Base-by-base conservation (phyloP, 2,888 invertebrate genomes). In the Patella ulyssiponensis region DNA sequence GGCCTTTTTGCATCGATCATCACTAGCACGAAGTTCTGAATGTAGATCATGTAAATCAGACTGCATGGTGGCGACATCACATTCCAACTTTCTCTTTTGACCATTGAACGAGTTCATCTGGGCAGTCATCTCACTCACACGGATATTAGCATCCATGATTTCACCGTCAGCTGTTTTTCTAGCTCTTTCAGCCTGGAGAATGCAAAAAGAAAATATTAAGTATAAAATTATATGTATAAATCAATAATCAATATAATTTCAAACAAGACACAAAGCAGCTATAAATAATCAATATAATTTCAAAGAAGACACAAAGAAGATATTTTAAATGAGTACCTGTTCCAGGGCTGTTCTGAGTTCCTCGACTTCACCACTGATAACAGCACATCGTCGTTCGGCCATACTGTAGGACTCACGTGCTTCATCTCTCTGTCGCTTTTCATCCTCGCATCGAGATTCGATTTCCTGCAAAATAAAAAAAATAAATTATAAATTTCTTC, bases 31-130 rank as follows among this genome's bases (percentile, higher is more conserved):
- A 93, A 98, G 97, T 93, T 98, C 98, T 94, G 97, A 97, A 93
- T 98, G 94, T 91, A 98, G 95, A 93, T 98, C 98, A 93, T 98
- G 98, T 92, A 98, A 95, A 93, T 99, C 98, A 92, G 97, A 94
- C 94, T 98, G 98, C 92, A 98, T 95, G 88, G 98, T 98, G 93
- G 98, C 97, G 92, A 99, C 94, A 94, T 64, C 64, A 23, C 96
- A 96, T 93, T 99, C 98, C 93, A 99, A 94, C 94, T 99, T 98
- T 95, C 98, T 96, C 96, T 98, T 98, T 94, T 97, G 96, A 89
- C 97, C 97, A 83, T 96, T 96, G 91, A 98, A 95, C 89, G 97
- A 97, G 84, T 96, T 96, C 93, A 95, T 96, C 93, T 97, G 96
- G 88, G 97, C 96, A 90, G 96, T 95, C 86, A 98, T 94, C 93